These are phyloP conservation scores for Ptilonorhynchus violaceus DNA, from an alignment of 2,113 vertebrate species.

Conservation along the genomic window DNA sequence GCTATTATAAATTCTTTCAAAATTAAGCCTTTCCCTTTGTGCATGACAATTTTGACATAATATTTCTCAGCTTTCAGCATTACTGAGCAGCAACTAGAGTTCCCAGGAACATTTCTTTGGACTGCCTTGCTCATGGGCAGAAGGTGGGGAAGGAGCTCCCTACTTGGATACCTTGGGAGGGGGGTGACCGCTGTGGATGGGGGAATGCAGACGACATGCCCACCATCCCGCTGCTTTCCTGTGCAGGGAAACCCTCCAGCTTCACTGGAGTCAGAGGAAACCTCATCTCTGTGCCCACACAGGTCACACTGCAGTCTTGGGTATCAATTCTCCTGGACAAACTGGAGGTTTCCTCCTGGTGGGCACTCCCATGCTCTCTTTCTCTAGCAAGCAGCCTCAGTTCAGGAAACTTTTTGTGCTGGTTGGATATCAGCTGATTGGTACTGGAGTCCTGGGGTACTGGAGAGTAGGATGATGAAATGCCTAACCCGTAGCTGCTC, in stretches of 20 bases:
- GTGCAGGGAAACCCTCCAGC: background rate
- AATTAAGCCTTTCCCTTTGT: background rate
- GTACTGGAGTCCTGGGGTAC: background rate
- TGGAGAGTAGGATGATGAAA: background rate
- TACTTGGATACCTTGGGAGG: rapidly evolving
- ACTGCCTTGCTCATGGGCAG: rapidly evolving
- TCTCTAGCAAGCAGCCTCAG: background rate
- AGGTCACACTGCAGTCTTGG: background rate
- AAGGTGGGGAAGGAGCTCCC: background rate
- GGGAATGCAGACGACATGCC: background rate
- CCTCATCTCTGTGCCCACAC: rapidly evolving
- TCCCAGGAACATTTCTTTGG: background rate
- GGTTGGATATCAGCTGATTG: background rate
- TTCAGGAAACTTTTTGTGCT: background rate
- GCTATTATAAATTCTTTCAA: background rate
- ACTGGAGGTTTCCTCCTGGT: background rate
- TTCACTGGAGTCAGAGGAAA: background rate
- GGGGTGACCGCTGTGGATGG: rapidly evolving
- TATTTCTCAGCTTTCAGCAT: background rate
- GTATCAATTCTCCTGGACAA: background rate
- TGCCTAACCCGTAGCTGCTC: background rate
- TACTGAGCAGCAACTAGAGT: background rate
- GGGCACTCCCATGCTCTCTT: background rate
- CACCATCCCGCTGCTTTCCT: background rate
- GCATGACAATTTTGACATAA: background rate